Evolutionary conservation across 1,140 invertebrate genomes (phyloP), one percentile per base, ranked within the genome.

Genomic region (Listronotus bonariensis): DNA sequence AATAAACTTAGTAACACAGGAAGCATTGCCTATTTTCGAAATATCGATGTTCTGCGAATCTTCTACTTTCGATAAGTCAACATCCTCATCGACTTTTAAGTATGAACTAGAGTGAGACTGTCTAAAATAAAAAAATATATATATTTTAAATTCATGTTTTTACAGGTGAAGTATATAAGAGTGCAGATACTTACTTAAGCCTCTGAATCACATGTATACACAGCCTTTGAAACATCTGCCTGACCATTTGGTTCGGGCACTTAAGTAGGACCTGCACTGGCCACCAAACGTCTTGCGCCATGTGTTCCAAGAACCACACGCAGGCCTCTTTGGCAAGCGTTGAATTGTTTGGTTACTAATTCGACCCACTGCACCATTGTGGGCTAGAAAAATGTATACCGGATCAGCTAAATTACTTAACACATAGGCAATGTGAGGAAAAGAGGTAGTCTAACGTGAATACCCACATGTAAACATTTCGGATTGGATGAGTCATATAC

Each of bases 341-440:
- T 95, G 73, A 97, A 96, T 76, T 96, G 94, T 76, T 97, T 97
- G 1, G 93, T 97, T 6, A 97, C 83, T 34, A 96, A 79, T 78
- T 97, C 95, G 20, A 97, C 93, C 95, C 95, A 97, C 65, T 96
- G 93, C 9, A 96, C 90, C 92, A 97, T 96, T 0, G 93, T 97
- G 9, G 95, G 94, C 86, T 66, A 91, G 74, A 48, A 81, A 65
- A 58, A 18, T 53, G 32, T 20, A 63, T 40, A n/a, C n/a, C n/a
- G n/a, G n/a, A n/a, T n/a, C n/a, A n/a, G 8, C 14, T 40, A 15
- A 18, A 61, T 18, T 46, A 46, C 6, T 11, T n/a, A n/a, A n/a
- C n/a, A n/a, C n/a, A n/a, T n/a, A n/a, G n/a, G n/a, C n/a, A n/a
- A n/a, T n/a, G n/a, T n/a, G n/a, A n/a, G n/a, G n/a, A n/a, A n/a